Evolutionary conservation across 2,113 vertebrate species (phyloP), one percentile per base, ranked within the genome.

Genomic region (Hirundichthys speculiger): DNA sequence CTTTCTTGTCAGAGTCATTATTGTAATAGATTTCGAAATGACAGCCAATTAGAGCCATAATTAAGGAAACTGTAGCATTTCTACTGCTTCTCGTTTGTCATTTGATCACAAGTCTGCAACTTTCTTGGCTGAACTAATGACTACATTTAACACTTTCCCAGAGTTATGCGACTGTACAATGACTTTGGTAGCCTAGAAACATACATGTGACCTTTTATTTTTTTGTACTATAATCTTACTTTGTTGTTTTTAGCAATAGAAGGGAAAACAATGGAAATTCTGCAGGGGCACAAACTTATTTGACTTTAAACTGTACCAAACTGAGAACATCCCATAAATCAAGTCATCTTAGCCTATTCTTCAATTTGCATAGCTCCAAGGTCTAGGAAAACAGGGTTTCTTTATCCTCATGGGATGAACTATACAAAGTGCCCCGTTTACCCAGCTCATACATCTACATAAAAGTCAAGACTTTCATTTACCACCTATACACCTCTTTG

Each of bases 141-240:
- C 47, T 55, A 69, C 55, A 43, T 45, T 60, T 22, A 43, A 19
- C 51, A n/a, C n/a, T n/a, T 24, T 38, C n/a, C 27, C 48, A 38
- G 40, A 21, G 25, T n/a, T 54, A 15, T 5, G 3, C 21, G 27
- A 7, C 20, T n/a, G 13, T 4, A 12, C 9, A 54, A 61, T n/a
- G 25, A 64, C 51, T 13, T 18, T 46, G 12, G 24, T 60, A 25
- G 60, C 43, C 46, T 8, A 53, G 3, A 61, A 49, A 48, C 48
- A 63, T 46, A 47, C 66, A 10, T 40, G 77, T 60, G 46, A 69
- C 14, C 66, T 79, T 73, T 40, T 20, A 38, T 82, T 80, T 64
- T n/a, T n/a, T n/a, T n/a, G n/a, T n/a, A n/a, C 55, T 65, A 71
- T 34, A 80, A n/a, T 82, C 73, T 63, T 53, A 52, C 46, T 68